Conservation (phyloP, 2,797 vertebrate genomes). For the Bradypus variegatus region DNA sequence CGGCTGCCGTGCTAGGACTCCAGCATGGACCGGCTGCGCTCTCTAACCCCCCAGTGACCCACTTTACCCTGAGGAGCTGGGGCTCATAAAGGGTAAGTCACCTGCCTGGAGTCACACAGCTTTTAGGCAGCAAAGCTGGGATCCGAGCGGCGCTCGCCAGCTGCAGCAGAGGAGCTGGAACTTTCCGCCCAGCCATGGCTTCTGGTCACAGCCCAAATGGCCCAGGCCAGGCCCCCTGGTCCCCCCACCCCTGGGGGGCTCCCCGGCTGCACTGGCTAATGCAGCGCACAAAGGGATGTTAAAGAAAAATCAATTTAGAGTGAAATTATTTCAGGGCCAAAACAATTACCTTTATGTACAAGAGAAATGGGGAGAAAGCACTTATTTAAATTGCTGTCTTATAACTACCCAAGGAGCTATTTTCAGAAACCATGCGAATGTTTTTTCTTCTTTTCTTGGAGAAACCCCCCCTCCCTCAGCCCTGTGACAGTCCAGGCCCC, state of each 20-base stretch:
- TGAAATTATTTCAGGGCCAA: background rate
- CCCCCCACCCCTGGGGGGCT: background rate
- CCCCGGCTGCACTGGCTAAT: background rate
- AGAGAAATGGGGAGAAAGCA: background rate
- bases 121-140: background rate
- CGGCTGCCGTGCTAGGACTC: background rate
- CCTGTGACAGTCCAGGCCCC: accelerated
- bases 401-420: slow-evolving; percentile 5
- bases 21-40: accelerated
- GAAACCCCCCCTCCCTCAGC: background rate
- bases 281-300: background rate
- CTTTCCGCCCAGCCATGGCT: background rate
- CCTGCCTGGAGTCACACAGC: background rate
- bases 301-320: background rate
- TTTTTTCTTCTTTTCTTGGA: background rate
- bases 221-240: accelerated
- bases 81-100: background rate
- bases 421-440: slow-evolving; percentile 32
- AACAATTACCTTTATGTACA: slow-evolving; percentile 20
- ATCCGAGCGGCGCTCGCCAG: no score
- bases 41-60: background rate
- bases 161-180: no score
- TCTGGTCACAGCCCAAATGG: background rate
- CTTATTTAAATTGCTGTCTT: slow-evolving; percentile 39
- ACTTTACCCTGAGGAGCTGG: background rate